A percentile compares a stretch with the other conserved stretches of the same genome.
Conservation (phyloP, 1,140 invertebrate genomes). For the Drosophila miranda region DNA sequence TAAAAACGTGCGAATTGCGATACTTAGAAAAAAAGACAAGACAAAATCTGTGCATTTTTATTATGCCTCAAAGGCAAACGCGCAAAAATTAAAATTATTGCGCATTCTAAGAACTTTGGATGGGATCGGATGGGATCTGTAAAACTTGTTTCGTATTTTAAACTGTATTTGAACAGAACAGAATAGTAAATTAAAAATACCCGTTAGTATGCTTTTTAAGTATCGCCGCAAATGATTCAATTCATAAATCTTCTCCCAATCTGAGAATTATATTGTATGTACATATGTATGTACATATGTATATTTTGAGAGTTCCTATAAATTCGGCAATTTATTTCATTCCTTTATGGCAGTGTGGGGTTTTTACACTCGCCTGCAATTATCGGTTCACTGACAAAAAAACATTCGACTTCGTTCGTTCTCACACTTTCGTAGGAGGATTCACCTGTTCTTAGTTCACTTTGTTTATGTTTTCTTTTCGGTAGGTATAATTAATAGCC, state of each 20-base stretch:
- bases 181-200: slow-evolving; percentile 21
- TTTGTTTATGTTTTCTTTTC: slow-evolving; percentile 7
- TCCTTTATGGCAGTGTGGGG: neutral
- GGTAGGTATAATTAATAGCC: slow-evolving; percentile 16
- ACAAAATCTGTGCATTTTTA: no score
- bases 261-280: slow-evolving; percentile 7
- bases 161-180: slow-evolving; percentile 29
- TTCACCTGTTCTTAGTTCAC: slow-evolving; percentile 19
- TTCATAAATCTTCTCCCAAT: slow-evolving; percentile 38
- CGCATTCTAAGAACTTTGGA: slow-evolving; percentile 7
- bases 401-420: no score
- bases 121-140: slow-evolving; percentile 20
- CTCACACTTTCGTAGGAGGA: neutral
- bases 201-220: slow-evolving; percentile 14
- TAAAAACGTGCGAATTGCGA: no score
- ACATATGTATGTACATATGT: neutral
- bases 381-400: slow-evolving; percentile 12
- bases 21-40: no score
- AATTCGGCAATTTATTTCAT: neutral
- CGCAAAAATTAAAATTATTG: no score
- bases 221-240: slow-evolving; percentile 23
- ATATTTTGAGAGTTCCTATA: no score
- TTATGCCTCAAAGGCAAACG: no score
- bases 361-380: neutral
- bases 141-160: slow-evolving; percentile 38